These are phyloP conservation scores for Cygnus buccinator DNA, from an alignment of 2,113 vertebrate species.

Conservation along the genomic window DNA sequence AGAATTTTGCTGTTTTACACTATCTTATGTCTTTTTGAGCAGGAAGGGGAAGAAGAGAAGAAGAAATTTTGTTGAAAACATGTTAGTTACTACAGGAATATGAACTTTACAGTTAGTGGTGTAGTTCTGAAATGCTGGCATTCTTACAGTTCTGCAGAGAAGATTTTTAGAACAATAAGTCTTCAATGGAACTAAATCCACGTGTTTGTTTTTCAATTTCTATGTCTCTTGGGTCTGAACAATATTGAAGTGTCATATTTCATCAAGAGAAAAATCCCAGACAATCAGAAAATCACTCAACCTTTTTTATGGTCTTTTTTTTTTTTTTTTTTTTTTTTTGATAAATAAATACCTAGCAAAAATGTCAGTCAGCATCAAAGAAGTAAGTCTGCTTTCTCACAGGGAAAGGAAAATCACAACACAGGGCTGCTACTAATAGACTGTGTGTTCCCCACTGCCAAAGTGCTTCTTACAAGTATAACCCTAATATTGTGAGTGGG, in stretches of 20 bases:
- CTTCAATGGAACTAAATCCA: not conserved
- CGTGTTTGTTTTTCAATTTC: not conserved
- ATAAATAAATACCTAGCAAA: not conserved
- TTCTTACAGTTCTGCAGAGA: not conserved
- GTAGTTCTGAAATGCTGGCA: not conserved
- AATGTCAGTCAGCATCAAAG: not conserved
- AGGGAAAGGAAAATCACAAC: not conserved
- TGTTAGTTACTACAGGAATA: not conserved
- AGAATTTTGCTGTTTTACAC: not conserved
- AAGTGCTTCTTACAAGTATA: not conserved
- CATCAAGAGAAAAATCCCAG: not conserved
- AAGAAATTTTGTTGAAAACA: not conserved
- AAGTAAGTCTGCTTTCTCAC: not conserved
- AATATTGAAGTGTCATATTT: not conserved
- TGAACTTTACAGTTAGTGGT: not conserved
- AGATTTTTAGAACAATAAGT: not conserved
- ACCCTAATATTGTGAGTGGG: no score
- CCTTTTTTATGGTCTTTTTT: not conserved
- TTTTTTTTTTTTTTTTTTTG: not conserved
- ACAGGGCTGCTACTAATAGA: not conserved
- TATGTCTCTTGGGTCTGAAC: not conserved
- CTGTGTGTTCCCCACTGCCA: no score
- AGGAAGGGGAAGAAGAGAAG: not conserved
- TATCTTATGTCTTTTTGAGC: not conserved
- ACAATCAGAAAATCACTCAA: not conserved